Percentiles rank a stretch among this genome's conserved stretches.
Conservation (phyloP, 2,113 vertebrate species). For the Ivindomyrus marchei region DNA sequence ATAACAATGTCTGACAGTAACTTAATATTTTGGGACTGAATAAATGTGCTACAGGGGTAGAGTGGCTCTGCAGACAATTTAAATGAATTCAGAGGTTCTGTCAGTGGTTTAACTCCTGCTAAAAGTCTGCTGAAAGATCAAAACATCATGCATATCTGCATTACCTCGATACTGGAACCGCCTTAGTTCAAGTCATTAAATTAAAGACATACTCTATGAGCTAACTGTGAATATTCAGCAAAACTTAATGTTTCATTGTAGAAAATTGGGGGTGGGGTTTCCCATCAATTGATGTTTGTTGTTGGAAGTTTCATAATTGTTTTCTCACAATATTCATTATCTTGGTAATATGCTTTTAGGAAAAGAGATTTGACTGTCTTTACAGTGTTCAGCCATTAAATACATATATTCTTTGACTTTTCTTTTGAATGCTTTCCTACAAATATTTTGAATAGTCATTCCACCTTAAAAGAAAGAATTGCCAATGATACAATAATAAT, state of each 20-base stretch:
- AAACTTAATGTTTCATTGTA: neutral
- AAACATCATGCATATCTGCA: constrained; percentile 12
- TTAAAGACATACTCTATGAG: neutral
- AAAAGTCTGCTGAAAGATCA: constrained; percentile 11
- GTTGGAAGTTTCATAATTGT: neutral
- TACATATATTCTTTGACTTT: constrained; percentile 5
- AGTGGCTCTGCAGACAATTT: neutral
- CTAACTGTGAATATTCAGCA: neutral
- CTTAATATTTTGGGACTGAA: constrained; percentile 27
- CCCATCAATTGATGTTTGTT: neutral
- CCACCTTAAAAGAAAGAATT: constrained; percentile 29
- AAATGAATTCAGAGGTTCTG: constrained; percentile 13
- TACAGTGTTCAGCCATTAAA: neutral
- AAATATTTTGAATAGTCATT: constrained; percentile 42
- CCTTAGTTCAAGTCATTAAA: neutral
- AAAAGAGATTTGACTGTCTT: neutral
- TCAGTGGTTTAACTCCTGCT: constrained; percentile 17
- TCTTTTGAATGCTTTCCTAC: constrained; percentile 31
- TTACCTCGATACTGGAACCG: neutral
- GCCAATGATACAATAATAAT: constrained; percentile 26
- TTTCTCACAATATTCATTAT: neutral
- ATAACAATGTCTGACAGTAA: constrained; percentile 37
- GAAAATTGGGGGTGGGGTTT: neutral
- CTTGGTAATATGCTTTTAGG: neutral
- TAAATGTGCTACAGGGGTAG: constrained; percentile 26